Evolutionary conservation across 2,113 vertebrate genomes (phyloP).

Genomic region (Spheniscus mendiculus): DNA sequence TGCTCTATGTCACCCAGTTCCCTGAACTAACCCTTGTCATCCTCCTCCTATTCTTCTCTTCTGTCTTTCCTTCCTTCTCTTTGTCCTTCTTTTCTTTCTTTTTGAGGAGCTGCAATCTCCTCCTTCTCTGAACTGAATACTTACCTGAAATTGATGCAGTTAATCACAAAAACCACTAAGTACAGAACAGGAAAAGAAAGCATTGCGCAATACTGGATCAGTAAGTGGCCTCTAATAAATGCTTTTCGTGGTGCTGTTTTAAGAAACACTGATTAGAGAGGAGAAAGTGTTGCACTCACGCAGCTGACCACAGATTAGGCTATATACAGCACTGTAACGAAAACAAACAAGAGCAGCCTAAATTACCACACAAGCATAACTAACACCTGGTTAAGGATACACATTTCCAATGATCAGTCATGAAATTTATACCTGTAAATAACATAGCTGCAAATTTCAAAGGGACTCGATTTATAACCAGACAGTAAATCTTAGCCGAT

Average conservation of each 20-base stretch:
- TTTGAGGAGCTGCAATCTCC: neutral
- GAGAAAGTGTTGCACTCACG: neutral
- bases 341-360: neutral
- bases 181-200: neutral
- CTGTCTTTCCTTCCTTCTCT: neutral
- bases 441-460: too few species aligned
- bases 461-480: neutral
- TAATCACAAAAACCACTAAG: neutral
- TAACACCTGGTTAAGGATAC: neutral
- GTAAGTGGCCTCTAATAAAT: neutral
- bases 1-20: neutral
- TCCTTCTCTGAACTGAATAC: neutral
- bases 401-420: neutral
- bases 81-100: neutral
- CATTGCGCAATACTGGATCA: neutral
- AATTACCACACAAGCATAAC: neutral
- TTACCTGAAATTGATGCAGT: constrained; percentile 28
- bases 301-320: neutral
- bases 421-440: neutral
- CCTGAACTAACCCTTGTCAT: neutral
- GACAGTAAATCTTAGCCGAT: neutral
- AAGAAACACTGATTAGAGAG: neutral
- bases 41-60: neutral
- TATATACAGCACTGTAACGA: neutral
- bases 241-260: neutral